phyloP scores from a whole-genome alignment of 2,797 vertebrate species.

The Galaxias olidus region DNA sequence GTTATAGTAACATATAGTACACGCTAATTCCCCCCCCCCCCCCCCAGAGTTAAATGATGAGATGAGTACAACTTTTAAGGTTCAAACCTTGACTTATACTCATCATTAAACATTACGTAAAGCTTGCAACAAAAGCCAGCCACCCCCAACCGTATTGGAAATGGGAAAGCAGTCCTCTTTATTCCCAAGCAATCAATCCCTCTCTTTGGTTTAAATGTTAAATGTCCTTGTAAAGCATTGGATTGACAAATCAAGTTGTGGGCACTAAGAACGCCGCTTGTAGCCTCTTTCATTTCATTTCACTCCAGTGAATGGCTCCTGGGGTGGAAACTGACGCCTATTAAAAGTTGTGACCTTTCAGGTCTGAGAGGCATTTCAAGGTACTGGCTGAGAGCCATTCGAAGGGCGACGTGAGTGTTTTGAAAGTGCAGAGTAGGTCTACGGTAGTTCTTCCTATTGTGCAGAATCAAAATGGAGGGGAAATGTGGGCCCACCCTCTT shows the following conservation, averaged over 20 bases:
- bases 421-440: conserved; percentile 2
- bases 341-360: conserved; percentile 37
- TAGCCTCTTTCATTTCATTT: conserved; percentile 9
- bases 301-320: conserved; percentile 21
- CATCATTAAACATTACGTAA: not conserved
- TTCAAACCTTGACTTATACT: not conserved
- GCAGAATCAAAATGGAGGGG: not conserved
- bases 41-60: too few relatives aligned
- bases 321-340: conserved; percentile 22
- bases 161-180: conserved; percentile 10
- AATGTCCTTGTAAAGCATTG: conserved; percentile 30
- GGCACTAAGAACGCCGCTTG: conserved; percentile 18
- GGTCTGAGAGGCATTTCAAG: conserved; percentile 36
- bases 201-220: conserved; percentile 29
- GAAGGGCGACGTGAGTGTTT: conserved; percentile 24
- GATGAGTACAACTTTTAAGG: not conserved
- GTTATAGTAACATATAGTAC: too few relatives aligned
- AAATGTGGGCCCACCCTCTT: not conserved
- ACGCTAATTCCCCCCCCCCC: too few relatives aligned
- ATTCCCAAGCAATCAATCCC: conserved; percentile 33
- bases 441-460: not conserved
- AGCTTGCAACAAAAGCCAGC: not conserved
- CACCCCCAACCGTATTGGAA: conserved; percentile 7
- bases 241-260: conserved; percentile 32
- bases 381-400: conserved; percentile 4